phyloP scores from a whole-genome alignment of 2,888 invertebrate genomes.

The Drosophila prolongata region DNA sequence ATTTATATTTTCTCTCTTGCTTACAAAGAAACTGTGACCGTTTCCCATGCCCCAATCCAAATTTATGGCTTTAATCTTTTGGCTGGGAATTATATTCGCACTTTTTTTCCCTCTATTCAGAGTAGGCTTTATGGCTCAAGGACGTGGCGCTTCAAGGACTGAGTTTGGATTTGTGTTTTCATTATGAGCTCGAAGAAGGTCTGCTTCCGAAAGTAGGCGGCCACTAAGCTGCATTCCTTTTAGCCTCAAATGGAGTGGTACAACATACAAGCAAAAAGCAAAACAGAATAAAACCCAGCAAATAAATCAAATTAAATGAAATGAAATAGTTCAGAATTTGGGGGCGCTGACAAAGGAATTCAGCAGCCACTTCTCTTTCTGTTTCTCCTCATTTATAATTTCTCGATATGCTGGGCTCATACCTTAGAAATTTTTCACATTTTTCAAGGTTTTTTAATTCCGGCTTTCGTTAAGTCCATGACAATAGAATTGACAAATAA shows the following conservation, averaged over 20 bases:
- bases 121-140: constrained; percentile 74
- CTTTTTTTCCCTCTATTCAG: constrained; percentile 29
- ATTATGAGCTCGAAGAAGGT: constrained; percentile 57
- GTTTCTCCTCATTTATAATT: constrained; percentile 1
- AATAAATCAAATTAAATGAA: constrained; percentile 81
- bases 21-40: constrained; percentile 11
- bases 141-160: constrained; percentile 69
- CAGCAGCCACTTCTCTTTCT: constrained; percentile 38
- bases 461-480: too few relatives aligned
- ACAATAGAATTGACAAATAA: too few relatives aligned
- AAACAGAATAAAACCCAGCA: constrained; percentile 42
- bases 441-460: background rate
- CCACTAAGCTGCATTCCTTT: constrained; percentile 51
- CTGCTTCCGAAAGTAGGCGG: constrained; percentile 51
- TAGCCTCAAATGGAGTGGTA: constrained; percentile 28
- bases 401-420: background rate
- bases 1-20: constrained; percentile 26
- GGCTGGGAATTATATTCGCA: constrained; percentile 62
- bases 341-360: constrained; percentile 60
- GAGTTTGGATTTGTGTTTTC: constrained; percentile 70
- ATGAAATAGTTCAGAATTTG: constrained; percentile 75
- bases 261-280: constrained; percentile 37
- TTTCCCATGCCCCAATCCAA: constrained; percentile 42
- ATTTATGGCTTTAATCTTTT: constrained; percentile 80
- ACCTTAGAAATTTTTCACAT: background rate